phyloP scores from a whole-genome alignment of 30 jellyfish, hydroid and myxozoan species.

The Turritopsis dohrnii region DNA sequence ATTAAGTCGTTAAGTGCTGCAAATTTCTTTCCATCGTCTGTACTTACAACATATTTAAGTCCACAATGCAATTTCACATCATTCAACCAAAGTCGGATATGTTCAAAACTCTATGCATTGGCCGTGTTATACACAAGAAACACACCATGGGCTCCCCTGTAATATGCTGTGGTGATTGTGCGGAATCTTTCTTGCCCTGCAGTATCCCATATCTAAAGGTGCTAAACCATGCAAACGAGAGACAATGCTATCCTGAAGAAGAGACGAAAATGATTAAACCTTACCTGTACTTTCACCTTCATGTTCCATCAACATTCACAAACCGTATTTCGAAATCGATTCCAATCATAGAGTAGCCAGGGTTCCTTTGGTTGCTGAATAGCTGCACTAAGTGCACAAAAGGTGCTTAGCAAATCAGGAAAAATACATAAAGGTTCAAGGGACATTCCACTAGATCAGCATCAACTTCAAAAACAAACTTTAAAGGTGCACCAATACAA shows the following conservation, averaged over 20 bases:
- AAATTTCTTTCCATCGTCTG: constrained; percentile 86
- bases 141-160: constrained; percentile 95
- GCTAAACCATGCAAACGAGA: too few relatives aligned
- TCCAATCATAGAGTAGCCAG: constrained; percentile 93
- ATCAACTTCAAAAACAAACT: constrained; percentile 81
- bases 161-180: constrained; percentile 89
- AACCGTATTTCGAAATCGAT: constrained; percentile 90
- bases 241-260: background rate
- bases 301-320: constrained; percentile 59
- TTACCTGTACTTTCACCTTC: constrained; percentile 89
- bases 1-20: constrained; percentile 73
- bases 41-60: constrained; percentile 69
- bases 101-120: constrained; percentile 54
- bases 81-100: constrained; percentile 64
- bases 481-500: too few relatives aligned
- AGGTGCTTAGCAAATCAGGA: too few relatives aligned
- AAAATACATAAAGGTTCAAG: too few relatives aligned
- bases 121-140: constrained; percentile 79
- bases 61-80: constrained; percentile 88
- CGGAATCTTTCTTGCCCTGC: constrained; percentile 97
- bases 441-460: constrained; percentile 93
- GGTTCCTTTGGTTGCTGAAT: constrained; percentile 80
- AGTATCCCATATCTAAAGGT: constrained; percentile 87
- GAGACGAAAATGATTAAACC: background rate
- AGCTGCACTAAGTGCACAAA: constrained; percentile 72